Evolutionary conservation across 2,113 vertebrate genomes (phyloP).

Genomic region (Origma solitaria): DNA sequence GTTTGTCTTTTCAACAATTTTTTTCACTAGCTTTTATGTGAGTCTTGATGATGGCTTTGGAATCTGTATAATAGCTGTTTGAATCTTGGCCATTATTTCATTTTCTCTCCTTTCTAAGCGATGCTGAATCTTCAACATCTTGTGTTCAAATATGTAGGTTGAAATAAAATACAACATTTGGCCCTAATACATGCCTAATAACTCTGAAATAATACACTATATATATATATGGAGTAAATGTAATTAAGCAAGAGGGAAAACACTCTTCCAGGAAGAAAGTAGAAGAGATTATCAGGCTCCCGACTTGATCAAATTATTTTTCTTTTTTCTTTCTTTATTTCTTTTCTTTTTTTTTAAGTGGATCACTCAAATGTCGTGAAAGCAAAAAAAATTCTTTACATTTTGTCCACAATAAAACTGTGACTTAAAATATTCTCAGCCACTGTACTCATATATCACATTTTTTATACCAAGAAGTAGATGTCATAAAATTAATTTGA

Average conservation of each 20-base stretch:
- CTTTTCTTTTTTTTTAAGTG: background rate
- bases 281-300: background rate
- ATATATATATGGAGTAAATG: background rate
- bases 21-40: slow-evolving; percentile 65
- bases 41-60: slow-evolving; percentile 72
- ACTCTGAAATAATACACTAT: background rate
- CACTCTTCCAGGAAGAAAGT: background rate
- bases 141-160: background rate
- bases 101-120: slow-evolving; percentile 39
- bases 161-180: background rate
- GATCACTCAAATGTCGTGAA: background rate
- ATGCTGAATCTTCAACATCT: slow-evolving; percentile 61
- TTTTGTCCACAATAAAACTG: background rate
- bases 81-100: slow-evolving; percentile 75
- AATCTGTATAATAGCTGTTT: slow-evolving; percentile 71
- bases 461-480: background rate
- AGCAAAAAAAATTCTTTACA: background rate
- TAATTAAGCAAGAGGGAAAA: background rate
- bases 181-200: background rate
- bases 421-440: background rate
- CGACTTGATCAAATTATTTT: background rate
- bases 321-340: too few relatives aligned
- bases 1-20: slow-evolving; percentile 73
- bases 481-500: background rate
- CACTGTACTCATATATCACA: background rate